Evolutionary conservation across 2,113 vertebrate genomes (phyloP).

Genomic region (Apaloderma vittatum): DNA sequence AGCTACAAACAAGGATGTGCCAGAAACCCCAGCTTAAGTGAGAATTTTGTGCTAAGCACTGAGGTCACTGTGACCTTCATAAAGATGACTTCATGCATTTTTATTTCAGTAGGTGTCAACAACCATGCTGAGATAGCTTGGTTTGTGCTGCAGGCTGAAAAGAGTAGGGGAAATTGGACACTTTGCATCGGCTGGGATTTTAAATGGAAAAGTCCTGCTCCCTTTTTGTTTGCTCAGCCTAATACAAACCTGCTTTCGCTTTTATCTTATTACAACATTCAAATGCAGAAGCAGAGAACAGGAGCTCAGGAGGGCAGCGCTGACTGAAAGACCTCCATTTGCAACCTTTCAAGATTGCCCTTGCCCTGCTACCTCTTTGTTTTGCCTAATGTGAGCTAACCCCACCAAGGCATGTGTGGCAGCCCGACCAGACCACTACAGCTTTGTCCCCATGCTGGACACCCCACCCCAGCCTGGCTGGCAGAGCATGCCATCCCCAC

Average conservation of each 20-base stretch:
- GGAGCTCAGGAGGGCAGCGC: not conserved
- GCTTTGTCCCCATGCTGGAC: rapidly evolving
- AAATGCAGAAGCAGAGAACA: not conserved
- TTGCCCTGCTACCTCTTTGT: not conserved
- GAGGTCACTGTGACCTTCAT: conserved; percentile 51
- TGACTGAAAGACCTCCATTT: not conserved
- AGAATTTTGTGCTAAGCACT: conserved; percentile 39
- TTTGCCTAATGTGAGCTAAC: not conserved
- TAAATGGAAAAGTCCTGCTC: conserved; percentile 46
- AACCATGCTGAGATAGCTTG: conserved; percentile 32
- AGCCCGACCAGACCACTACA: not conserved
- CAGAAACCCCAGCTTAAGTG: conserved; percentile 45
- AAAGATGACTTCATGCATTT: conserved; percentile 50
- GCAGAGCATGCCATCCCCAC: rapidly evolving
- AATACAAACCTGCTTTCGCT: conserved; percentile 30
- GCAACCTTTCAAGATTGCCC: not conserved
- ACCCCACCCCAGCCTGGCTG: not conserved
- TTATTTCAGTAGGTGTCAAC: conserved; percentile 55
- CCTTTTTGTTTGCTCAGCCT: conserved; percentile 53
- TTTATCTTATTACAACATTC: conserved; percentile 57
- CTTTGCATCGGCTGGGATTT: conserved; percentile 15
- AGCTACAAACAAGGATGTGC: conserved; percentile 57
- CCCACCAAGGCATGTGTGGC: not conserved
- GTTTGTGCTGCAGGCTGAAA: not conserved
- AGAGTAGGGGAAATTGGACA: conserved; percentile 38